Base-by-base conservation (phyloP, 2,888 invertebrate genomes). In the Steinernema carpocapsae region DNA sequence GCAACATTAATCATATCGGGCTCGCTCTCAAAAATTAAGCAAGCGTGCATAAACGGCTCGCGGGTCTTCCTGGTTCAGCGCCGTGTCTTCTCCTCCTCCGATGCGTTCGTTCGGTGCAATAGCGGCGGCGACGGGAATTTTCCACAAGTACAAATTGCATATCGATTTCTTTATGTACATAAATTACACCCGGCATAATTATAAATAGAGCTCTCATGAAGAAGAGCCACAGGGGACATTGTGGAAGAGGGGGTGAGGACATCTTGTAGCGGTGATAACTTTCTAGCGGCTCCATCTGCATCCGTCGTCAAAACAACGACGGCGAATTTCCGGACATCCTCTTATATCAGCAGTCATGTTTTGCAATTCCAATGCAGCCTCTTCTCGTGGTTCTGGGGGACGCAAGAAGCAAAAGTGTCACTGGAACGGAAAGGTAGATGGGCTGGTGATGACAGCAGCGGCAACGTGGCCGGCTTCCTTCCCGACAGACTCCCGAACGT, bases 91-190 rank as follows among this genome's bases (percentile, higher is more conserved):
- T 17, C n/a, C 32, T 12, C 29, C 32, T 64, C 32, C 32, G 6
- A 56, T 4, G 14, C 14, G 48, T 48, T 14, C n/a, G 14, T 14
- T 24, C 22, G 3, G 32, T 17, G 26, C 10, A 48, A 10, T 32
- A 10, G 37, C 4, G 3, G 3, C 37, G 37, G 37, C 10, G 10
- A 10, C 37, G 37, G 37, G 37, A 6, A 32, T 64, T 64, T 64
- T 64, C 32, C 64, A 37, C 24, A 64, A 32, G 64, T 64, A 32
- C 32, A 32, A 64, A 32, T 64, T 12, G 29, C 29, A 26, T 64
- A 64, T 64, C 64, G 64, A 64, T 64, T 64, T 32, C 64, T 64
- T 64, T 64, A 64, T 64, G 64, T 64, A 64, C 64, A 64, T 64
- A 64, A 64, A 64, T 64, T 64, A 64, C 24, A 64, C 64, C 64